Evolutionary conservation across 2,888 invertebrate species (phyloP), one percentile per base, ranked within the genome.

Genomic region (Andrena minutula): DNA sequence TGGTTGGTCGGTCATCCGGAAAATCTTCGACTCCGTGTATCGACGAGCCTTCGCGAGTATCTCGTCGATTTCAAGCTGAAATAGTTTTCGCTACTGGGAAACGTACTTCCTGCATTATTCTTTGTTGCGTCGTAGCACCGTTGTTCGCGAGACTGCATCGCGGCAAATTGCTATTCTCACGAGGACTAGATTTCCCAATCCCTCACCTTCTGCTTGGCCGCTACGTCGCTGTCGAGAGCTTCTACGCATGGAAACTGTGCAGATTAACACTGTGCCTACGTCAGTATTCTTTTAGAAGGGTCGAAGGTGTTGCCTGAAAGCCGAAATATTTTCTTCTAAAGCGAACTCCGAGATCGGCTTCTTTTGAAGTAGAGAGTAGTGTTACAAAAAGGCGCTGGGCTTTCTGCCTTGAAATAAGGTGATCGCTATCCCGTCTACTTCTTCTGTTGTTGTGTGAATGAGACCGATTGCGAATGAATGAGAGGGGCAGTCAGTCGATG

Each of bases 1-100:
- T 66, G 81, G 60, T 76, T 65, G 76, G 41, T 77, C 82, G 79
- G 77, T 75, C 79, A 82, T 64, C 75, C 77, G 79, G 79, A 85
- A 85, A 85, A 82, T 84, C 76, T 79, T 72, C 69, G 41, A 35
- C 75, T 83, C 35, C 26, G 56, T 65, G 74, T 79, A 72, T 71
- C 83, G 75, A 51, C 68, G 61, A 61, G 68, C 49, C 35, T 28
- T 69, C 72, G 64, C 20, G 41, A 58, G 47, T n/a, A n/a, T 28
- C 58, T 56, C 26, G 47, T 30, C 58, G 30, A 65, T 69, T 72
- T 47, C 35, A 72, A 5, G 69, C 32, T 53, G 32, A 73, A 75
- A 70, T 60, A 81, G 72, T 64, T 64, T 51, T 58, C 72, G n/a
- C 32, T 60, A 12, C 30, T 28, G 32, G 30, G 23, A 30, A 66